Conservation (phyloP, 2,888 invertebrate species). For the Plutella xylostella region DNA sequence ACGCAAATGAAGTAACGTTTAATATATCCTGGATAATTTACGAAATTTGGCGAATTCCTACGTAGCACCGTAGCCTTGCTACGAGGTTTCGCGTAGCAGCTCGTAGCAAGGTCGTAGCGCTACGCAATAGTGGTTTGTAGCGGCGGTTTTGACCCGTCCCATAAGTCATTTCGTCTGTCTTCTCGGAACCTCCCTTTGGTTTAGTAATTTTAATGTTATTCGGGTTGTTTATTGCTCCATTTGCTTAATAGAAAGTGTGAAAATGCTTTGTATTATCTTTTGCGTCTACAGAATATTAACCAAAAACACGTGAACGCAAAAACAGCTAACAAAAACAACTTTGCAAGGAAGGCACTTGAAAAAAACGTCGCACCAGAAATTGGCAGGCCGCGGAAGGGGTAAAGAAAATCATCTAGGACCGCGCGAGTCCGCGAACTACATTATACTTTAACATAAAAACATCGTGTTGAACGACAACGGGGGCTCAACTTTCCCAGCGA, state of each 20-base stretch:
- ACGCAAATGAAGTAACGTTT: constrained; percentile 67
- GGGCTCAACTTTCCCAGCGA: constrained; percentile 70
- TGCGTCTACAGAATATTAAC: neutral
- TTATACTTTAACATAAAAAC: constrained; percentile 70
- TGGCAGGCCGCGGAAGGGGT: constrained; percentile 39
- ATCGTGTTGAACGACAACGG: constrained; percentile 69
- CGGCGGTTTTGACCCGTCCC: too few relatives aligned
- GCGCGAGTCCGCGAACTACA: constrained; percentile 63
- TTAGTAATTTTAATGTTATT: neutral
- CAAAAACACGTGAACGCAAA: neutral
- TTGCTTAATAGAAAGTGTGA: too few relatives aligned
- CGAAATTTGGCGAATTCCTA: constrained; percentile 42
- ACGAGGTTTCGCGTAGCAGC: constrained; percentile 1
- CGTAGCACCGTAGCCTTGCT: constrained; percentile 1
- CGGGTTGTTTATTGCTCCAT: neutral
- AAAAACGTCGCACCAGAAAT: constrained; percentile 64
- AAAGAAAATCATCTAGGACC: constrained; percentile 49
- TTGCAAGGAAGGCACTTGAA: too few relatives aligned
- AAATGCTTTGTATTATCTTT: too few relatives aligned
- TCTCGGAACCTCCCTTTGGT: neutral
- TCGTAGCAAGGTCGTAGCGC: neutral
- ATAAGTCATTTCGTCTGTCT: too few relatives aligned
- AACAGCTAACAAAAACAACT: too few relatives aligned
- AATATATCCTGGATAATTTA: constrained; percentile 69
- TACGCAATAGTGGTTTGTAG: neutral